Conservation (phyloP, 2,113 vertebrate genomes). For the Pleuronectes platessa region DNA sequence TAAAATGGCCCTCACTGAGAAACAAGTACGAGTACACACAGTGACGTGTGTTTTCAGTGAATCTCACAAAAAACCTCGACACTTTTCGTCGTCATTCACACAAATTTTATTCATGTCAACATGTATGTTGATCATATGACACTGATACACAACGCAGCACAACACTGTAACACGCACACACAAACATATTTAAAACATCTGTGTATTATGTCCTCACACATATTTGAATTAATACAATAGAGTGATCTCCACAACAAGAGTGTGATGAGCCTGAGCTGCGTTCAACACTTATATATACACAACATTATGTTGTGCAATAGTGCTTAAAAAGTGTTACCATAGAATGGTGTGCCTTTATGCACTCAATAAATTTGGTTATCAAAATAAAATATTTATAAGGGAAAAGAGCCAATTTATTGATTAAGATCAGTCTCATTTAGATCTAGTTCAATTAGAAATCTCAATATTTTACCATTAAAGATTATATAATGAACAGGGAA, state of each 20-base stretch:
- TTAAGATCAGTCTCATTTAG: no score
- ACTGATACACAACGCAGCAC: conserved; percentile 43
- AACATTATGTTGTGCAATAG: no score
- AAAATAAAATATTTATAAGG: no score
- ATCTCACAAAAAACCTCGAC: neutral
- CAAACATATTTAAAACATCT: conserved; percentile 25
- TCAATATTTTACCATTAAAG: no score
- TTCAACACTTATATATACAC: conserved; percentile 10
- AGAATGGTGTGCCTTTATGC: no score
- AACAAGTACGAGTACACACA: no score
- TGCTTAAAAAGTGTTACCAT: no score
- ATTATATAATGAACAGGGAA: no score
- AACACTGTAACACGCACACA: conserved; percentile 3
- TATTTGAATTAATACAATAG: conserved; percentile 17
- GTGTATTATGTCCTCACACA: conserved; percentile 32
- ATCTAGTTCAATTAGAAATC: no score
- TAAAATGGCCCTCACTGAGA: no score
- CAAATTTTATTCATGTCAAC: conserved; percentile 57
- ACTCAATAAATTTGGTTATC: no score
- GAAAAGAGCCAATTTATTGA: no score
- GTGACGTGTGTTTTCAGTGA: neutral
- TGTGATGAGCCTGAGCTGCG: conserved; percentile 18
- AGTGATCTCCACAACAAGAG: neutral
- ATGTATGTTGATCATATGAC: conserved; percentile 44
- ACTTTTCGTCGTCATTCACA: conserved; percentile 21